A percentile compares a stretch with the other conserved stretches of the same genome.
These are phyloP conservation scores for Globia sparganii DNA, from an alignment of 2,888 invertebrate species.

Conservation along the genomic window DNA sequence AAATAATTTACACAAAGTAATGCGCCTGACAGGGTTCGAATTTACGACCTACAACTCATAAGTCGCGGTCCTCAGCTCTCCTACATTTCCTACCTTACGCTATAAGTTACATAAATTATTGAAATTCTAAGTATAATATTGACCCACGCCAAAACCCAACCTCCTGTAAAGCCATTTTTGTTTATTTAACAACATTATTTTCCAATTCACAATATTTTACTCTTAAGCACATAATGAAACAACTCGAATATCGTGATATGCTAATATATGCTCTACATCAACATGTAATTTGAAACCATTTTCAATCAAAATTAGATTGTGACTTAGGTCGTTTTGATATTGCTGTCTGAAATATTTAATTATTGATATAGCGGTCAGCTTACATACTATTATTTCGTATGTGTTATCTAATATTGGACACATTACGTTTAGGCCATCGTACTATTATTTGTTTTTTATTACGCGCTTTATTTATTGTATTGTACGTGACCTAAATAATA, in stretches of 20 bases:
- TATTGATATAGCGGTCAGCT: constrained; percentile 37
- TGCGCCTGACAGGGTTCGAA: not conserved
- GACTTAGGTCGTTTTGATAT: not conserved
- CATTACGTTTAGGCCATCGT: constrained; percentile 29
- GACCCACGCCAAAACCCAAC: not conserved
- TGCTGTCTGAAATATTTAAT: constrained; percentile 9
- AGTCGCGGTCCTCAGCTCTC: not conserved
- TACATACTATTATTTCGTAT: constrained; percentile 25
- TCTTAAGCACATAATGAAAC: not conserved
- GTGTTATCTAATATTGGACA: constrained; percentile 29
- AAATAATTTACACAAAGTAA: not conserved
- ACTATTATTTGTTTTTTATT: constrained; percentile 42
- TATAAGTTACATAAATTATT: not conserved
- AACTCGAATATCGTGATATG: not conserved
- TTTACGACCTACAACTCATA: not conserved
- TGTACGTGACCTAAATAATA: constrained; percentile 16
- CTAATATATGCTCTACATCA: not conserved
- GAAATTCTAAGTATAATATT: not conserved
- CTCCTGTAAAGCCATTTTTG: not conserved
- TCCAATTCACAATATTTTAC: constrained; percentile 14
- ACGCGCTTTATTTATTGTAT: constrained; percentile 28
- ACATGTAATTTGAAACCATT: not conserved
- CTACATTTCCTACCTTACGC: not conserved
- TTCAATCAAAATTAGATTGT: not conserved
- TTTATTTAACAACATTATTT: constrained; percentile 18